These are phyloP conservation scores for Danio rerio DNA, from an alignment of 2,113 vertebrate species.

Conservation along the genomic window DNA sequence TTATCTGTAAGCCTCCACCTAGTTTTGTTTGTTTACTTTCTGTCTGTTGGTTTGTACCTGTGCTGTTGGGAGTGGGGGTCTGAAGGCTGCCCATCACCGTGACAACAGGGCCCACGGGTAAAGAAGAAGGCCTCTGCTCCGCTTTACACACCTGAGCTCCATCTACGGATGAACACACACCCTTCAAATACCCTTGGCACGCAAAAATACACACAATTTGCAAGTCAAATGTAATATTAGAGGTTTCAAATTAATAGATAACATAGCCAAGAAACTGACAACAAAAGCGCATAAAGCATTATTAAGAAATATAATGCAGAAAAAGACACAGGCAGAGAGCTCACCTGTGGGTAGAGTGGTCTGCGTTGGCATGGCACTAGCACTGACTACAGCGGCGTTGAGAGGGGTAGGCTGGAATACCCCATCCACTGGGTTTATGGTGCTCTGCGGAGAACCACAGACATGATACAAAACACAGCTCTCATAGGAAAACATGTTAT, in stretches of 20 bases:
- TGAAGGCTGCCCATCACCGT: constrained; percentile 93
- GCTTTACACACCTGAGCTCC: constrained; percentile 91
- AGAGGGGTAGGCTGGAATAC: constrained; percentile 89
- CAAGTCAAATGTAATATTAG: constrained; percentile 19
- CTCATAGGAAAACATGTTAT: constrained; percentile 18
- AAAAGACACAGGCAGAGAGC: background rate
- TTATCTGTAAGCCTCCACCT: background rate
- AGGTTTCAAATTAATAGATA: background rate
- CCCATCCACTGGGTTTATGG: constrained; percentile 98
- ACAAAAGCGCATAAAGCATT: background rate
- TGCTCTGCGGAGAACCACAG: constrained; percentile 81
- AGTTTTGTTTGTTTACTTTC: background rate
- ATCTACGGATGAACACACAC: constrained; percentile 74
- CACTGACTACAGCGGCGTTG: constrained; percentile 83
- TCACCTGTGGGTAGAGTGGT: constrained; percentile 90
- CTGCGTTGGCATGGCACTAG: constrained; percentile 96
- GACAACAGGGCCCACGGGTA: constrained; percentile 91
- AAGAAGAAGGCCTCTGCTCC: constrained; percentile 94
- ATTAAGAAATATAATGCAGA: background rate
- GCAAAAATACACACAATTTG: constrained; percentile 45
- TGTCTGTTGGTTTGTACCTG: constrained; percentile 79
- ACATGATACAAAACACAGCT: constrained; percentile 46
- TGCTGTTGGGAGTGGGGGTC: constrained; percentile 97
- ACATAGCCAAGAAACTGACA: background rate
- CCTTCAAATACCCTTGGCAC: background rate